Conservation (phyloP, 2,113 vertebrate genomes). For the Oryzias melastigma region DNA sequence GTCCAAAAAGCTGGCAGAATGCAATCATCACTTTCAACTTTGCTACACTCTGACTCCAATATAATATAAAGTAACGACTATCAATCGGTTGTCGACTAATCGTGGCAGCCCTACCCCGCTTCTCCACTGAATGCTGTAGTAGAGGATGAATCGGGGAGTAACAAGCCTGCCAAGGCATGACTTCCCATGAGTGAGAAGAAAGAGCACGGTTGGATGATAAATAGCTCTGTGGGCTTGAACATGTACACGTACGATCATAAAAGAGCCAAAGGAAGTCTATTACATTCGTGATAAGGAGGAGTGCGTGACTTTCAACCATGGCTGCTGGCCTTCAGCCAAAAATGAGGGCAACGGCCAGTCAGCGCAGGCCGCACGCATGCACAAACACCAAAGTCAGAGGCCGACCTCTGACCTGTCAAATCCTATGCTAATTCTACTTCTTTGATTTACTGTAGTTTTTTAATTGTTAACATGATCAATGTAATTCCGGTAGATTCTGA, state of each 20-base stretch:
- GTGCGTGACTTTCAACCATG: slow-evolving; percentile 47
- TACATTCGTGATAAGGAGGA: slow-evolving; percentile 8
- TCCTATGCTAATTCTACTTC: slow-evolving; percentile 1
- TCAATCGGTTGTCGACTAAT: no score
- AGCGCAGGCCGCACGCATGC: slow-evolving; percentile 23
- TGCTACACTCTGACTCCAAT: no score
- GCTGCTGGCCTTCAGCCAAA: slow-evolving; percentile 32
- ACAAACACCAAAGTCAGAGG: slow-evolving; percentile 12
- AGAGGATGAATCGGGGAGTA: neutral
- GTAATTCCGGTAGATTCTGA: no score
- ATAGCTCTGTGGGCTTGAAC: slow-evolving; percentile 11
- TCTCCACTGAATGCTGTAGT: neutral
- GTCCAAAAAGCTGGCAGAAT: no score
- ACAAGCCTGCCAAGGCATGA: neutral
- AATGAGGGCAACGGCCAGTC: slow-evolving; percentile 52
- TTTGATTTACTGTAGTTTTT: no score
- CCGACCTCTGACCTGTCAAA: slow-evolving; percentile 44
- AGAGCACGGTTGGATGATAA: neutral
- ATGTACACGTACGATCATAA: slow-evolving; percentile 14
- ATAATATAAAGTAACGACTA: no score
- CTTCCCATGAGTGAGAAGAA: no score
- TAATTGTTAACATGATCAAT: no score
- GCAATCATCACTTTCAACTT: no score
- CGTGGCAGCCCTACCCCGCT: no score
- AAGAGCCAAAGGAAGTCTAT: slow-evolving; percentile 26